Evolutionary conservation across 2,797 vertebrate genomes (phyloP), one percentile per base, ranked within the genome.

Genomic region (Arrhamphus sclerolepis): DNA sequence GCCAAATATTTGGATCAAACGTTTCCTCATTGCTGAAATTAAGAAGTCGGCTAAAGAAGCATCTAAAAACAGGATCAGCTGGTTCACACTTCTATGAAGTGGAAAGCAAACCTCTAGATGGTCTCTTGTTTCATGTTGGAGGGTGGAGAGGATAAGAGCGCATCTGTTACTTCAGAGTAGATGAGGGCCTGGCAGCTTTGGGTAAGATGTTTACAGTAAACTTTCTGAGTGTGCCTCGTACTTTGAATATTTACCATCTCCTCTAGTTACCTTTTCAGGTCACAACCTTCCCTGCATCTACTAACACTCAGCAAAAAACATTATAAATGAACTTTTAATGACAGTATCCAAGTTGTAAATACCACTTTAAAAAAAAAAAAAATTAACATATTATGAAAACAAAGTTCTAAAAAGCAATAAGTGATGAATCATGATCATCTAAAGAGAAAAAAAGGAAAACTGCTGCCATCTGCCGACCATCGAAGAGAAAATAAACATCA

Each of bases 171-270:
- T n/a, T 24, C 22, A 1, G 21, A 79, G 84, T 86, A 84, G 83
- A 82, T 82, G 70, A 47, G 72, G 83, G 81, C 42, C 49, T 2
- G 65, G 49, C 56, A 20, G 60, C 53, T 67, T 31, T 72, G 51
- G 40, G 31, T 58, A n/a, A 58, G 0, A 13, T 90, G 82, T 93
- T 90, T 89, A 90, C 87, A 88, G 89, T 93, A 85, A 91, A 91
- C 77, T 18, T 13, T 29, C 11, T 39, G 26, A 75, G 72, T 56
- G 24, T 72, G 85, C 49, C 62, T 48, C 7, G 29, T 47, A 19
- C 44, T 76, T 52, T 16, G 50, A 43, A 44, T 13, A 2, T 42
- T 51, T 62, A 2, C 46, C 21, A 48, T 2, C 24, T 39, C 22
- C n/a, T 68, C 10, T 13, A 47, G 6, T 26, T 39, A 34, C 8